These are phyloP conservation scores for Noctua janthe DNA, from an alignment of 2,888 invertebrate species.

Conservation along the genomic window DNA sequence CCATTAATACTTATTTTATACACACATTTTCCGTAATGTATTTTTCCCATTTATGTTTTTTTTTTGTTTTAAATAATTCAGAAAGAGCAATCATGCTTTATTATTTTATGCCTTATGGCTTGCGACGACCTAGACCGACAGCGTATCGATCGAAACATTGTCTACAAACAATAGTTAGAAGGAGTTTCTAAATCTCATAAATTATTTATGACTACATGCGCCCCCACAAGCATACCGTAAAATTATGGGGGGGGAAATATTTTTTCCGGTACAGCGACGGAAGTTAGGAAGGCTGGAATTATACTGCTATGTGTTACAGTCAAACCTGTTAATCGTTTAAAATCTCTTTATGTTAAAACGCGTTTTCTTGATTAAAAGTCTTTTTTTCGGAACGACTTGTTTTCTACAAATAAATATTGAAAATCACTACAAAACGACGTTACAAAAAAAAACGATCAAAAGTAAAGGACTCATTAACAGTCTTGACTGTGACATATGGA, in stretches of 20 bases:
- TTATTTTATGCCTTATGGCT: background rate
- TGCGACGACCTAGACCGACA: background rate
- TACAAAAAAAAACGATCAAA: background rate
- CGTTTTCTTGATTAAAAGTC: background rate
- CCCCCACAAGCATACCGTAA: background rate
- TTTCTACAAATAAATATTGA: background rate
- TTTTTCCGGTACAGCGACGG: background rate
- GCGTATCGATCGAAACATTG: slow-evolving; percentile 9
- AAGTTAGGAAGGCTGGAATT: background rate
- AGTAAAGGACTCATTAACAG: background rate
- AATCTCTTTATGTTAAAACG: background rate
- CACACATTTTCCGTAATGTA: slow-evolving; percentile 31
- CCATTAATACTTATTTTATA: background rate
- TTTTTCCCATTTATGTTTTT: slow-evolving; percentile 19
- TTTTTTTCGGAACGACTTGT: background rate
- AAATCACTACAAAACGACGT: background rate
- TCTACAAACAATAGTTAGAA: background rate
- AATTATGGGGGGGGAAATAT: background rate
- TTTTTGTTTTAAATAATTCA: background rate
- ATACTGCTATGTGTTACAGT: background rate
- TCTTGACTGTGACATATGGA: background rate
- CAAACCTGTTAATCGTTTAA: background rate
- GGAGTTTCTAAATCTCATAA: background rate
- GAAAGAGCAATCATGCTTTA: background rate
- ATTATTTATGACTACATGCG: slow-evolving; percentile 14